Conservation (phyloP, 1,140 invertebrate species). For the Bombus pyrosoma region DNA sequence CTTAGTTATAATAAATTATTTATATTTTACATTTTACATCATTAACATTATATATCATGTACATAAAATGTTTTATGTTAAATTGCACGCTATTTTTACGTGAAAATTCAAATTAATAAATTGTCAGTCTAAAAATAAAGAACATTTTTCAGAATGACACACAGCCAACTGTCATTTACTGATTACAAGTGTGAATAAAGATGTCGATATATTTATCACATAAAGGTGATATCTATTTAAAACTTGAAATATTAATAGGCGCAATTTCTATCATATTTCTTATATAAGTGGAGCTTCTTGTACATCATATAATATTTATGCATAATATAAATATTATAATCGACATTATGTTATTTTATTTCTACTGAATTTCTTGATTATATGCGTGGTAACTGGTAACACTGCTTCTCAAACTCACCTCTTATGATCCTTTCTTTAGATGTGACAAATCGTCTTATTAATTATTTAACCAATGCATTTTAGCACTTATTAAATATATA, state of each 20-base stretch:
- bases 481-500: too few relatives aligned
- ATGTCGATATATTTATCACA: neutral
- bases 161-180: slow-evolving; percentile 2
- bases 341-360: neutral
- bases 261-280: neutral
- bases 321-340: neutral
- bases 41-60: neutral
- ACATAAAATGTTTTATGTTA: neutral
- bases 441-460: too few relatives aligned
- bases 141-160: neutral
- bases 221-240: neutral
- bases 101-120: neutral
- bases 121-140: neutral
- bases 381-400: neutral
- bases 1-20: neutral
- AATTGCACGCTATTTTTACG: neutral
- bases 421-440: neutral
- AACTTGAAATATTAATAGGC: neutral
- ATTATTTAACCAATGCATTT: too few relatives aligned
- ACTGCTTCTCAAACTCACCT: neutral
- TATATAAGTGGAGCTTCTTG: neutral
- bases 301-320: neutral
- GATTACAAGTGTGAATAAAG: neutral
- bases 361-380: neutral
- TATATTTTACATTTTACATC: neutral